Conservation (phyloP, 2,797 vertebrate genomes). For the Helarctos malayanus region DNA sequence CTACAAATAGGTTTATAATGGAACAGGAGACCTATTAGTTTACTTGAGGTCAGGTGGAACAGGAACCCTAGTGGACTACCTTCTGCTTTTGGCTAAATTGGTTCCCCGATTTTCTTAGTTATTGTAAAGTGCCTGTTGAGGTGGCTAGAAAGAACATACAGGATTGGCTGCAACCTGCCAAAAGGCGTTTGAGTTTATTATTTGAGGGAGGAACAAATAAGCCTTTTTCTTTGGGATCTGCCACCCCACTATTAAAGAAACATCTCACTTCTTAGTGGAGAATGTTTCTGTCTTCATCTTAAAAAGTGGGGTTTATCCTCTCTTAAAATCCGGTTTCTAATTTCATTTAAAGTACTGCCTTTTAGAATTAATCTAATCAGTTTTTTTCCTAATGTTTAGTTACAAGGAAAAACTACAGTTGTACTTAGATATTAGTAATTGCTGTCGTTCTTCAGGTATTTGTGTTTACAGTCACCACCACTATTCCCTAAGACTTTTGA, state of each 20-base stretch:
- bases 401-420: neutral
- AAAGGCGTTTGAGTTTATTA: neutral
- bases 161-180: neutral
- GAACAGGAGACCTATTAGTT: neutral
- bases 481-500: neutral
- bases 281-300: neutral
- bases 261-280: neutral
- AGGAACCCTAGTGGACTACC: neutral
- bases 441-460: constrained; percentile 48
- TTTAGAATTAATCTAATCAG: neutral
- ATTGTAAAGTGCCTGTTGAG: neutral
- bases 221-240: neutral
- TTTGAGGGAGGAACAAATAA: neutral
- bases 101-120: neutral
- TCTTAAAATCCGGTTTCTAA: neutral
- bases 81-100: neutral
- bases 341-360: constrained; percentile 3
- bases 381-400: neutral
- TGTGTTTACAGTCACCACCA: neutral
- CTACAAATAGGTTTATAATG: constrained; percentile 32
- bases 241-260: neutral
- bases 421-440: constrained; percentile 6
- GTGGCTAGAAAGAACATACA: neutral
- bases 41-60: neutral
- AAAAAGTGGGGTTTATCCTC: constrained; percentile 14